phyloP scores from a whole-genome alignment of 2,888 invertebrate species.

The Catocala sponsa region DNA sequence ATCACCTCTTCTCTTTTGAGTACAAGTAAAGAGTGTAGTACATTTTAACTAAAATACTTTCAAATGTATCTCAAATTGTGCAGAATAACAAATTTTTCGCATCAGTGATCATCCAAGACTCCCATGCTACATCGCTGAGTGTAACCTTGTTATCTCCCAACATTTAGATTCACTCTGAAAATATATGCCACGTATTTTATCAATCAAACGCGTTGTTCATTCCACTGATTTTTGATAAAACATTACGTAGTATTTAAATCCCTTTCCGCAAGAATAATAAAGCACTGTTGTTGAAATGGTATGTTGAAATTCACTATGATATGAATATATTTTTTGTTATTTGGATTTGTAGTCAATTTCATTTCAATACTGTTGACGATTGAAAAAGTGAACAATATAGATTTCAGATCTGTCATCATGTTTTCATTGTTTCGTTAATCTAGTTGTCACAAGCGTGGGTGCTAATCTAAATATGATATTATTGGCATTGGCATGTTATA shows the following conservation, averaged over 20 bases:
- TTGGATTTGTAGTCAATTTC: too few species aligned
- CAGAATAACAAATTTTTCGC: conserved; percentile 7
- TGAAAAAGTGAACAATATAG: too few species aligned
- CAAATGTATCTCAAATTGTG: conserved; percentile 5
- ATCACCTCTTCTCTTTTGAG: not conserved
- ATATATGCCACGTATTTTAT: conserved; percentile 6
- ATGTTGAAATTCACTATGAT: too few species aligned
- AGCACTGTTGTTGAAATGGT: too few species aligned
- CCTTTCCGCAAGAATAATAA: not conserved
- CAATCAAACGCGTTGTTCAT: conserved; percentile 6
- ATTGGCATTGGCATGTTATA: too few species aligned
- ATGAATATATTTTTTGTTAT: too few species aligned
- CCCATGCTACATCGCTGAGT: conserved; percentile 4
- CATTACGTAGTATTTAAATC: conserved; percentile 2
- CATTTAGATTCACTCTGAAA: conserved; percentile 5
- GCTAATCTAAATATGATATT: too few species aligned
- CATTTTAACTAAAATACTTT: not conserved
- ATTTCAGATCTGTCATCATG: not conserved
- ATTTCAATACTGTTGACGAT: too few species aligned
- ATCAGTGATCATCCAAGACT: not conserved
- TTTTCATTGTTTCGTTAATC: not conserved
- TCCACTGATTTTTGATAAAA: conserved; percentile 3
- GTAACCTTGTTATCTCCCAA: conserved; percentile 9
- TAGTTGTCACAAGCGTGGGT: too few species aligned
- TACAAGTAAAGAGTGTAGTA: not conserved